Evolutionary conservation across 2,797 vertebrate genomes (phyloP).

Genomic region (Falco columbarius): DNA sequence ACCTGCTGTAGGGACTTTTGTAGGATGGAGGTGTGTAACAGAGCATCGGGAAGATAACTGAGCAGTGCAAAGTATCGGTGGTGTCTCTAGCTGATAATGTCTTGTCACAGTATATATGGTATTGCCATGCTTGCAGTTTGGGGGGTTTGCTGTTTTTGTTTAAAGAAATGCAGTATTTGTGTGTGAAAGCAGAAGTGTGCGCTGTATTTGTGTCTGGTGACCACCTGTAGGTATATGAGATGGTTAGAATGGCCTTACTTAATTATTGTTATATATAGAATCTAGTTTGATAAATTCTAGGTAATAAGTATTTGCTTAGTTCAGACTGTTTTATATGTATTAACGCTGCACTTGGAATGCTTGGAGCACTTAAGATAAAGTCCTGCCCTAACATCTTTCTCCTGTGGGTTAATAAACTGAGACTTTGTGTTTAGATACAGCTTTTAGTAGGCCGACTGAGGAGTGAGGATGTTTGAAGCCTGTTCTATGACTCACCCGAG

Average conservation of each 20-base stretch:
- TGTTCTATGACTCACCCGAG: background rate
- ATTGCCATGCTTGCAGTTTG: background rate
- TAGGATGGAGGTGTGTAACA: background rate
- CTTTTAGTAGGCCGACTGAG: constrained; percentile 1
- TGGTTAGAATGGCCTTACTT: background rate
- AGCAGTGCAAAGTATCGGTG: background rate
- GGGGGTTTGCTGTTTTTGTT: background rate
- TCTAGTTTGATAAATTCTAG: background rate
- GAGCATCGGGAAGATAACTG: background rate
- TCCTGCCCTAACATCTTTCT: background rate
- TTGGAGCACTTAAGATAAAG: background rate
- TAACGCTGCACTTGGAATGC: background rate
- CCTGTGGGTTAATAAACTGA: constrained; percentile 1
- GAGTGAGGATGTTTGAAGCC: constrained; percentile 9
- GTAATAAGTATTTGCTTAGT: background rate
- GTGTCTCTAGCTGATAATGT: background rate
- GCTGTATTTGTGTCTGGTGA: background rate
- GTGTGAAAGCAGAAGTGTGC: background rate
- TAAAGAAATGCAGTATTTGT: background rate
- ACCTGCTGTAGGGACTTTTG: background rate
- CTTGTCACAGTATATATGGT: background rate
- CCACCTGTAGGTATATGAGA: background rate
- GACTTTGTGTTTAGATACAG: background rate
- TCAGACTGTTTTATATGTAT: background rate
- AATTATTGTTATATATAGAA: background rate